Conservation (phyloP, 2,888 invertebrate genomes). For the Stomorhina lunata region DNA sequence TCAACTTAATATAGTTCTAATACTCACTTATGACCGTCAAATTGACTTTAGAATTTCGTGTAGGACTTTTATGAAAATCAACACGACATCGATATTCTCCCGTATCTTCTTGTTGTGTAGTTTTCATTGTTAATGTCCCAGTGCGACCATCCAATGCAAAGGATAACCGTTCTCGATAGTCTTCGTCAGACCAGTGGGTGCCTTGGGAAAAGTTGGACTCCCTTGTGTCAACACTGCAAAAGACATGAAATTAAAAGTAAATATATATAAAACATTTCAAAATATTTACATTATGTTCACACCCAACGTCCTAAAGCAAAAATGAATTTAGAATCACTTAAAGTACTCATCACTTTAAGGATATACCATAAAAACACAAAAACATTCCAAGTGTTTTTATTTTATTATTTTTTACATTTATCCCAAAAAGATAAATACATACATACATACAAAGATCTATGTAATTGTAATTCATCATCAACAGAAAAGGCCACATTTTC, state of each 20-base stretch:
- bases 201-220: slow-evolving; percentile 81
- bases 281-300: neutral
- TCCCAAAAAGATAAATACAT: slow-evolving; percentile 23
- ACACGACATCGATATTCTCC: slow-evolving; percentile 93
- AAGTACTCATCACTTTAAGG: neutral
- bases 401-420: slow-evolving; percentile 54
- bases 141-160: slow-evolving; percentile 88
- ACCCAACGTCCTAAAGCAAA: neutral
- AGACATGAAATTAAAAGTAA: neutral
- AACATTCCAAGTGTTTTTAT: slow-evolving; percentile 8
- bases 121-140: slow-evolving; percentile 88
- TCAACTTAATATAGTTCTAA: neutral
- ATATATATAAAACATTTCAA: neutral
- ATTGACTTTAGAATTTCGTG: slow-evolving; percentile 92
- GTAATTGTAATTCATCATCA: slow-evolving; percentile 69
- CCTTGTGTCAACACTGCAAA: slow-evolving; percentile 81
- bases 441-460: too few relatives aligned
- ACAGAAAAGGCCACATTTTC: neutral
- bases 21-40: slow-evolving; percentile 93
- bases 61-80: slow-evolving; percentile 94
- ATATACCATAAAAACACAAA: neutral
- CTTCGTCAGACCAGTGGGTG: slow-evolving; percentile 82
- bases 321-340: neutral
- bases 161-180: slow-evolving; percentile 86
- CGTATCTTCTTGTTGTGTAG: slow-evolving; percentile 87